Base-by-base conservation (phyloP, 1,140 invertebrate species). In the Colletes latitarsis region DNA sequence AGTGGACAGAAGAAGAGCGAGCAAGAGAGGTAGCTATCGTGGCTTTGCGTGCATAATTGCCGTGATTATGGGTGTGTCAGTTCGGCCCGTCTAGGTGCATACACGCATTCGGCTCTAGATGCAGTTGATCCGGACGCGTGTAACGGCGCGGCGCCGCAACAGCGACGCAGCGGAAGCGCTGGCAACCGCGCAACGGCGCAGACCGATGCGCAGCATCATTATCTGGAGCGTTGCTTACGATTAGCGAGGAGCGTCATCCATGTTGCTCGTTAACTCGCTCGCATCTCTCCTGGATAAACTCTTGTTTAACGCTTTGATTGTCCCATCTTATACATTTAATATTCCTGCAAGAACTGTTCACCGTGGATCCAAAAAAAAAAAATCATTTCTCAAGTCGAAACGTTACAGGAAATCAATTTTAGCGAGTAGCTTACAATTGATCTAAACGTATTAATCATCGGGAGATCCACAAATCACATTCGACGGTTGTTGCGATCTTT, bases 171-270 rank as follows among this genome's bases (percentile, higher is more conserved):
- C 75, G 71, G 83, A 82, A 83, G 21, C 72, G 69, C 55, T 82
- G 85, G 85, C 85, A 86, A 85, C 85, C 58, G 76, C 85, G 85
- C 84, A 70, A 71, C 72, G 83, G 72, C 70, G 84, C 84, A 84
- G 82, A 86, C 74, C 81, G 81, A 86, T 85, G 85, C 85, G 85
- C 85, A 85, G 85, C 85, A 86, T 86, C 85, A 85, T 86, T 86
- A 86, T 86, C 83, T 86, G 85, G 85, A 86, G 85, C 83, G 84
- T 49, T 82, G 85, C 76, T 86, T 83, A 49, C 49, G 49, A 49
- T 49, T 49, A 85, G 70, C 83, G 80, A 79, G 78, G 60, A 86
- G 84, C 83, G 71, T 82, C 84, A 82, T 85, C 84, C 80, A 55
- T 73, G 75, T 68, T 82, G 81, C 83, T 85, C 83, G 84, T 86